Evolutionary conservation across 2,113 vertebrate species (phyloP).

Genomic region (Chaetorhynchus papuensis): DNA sequence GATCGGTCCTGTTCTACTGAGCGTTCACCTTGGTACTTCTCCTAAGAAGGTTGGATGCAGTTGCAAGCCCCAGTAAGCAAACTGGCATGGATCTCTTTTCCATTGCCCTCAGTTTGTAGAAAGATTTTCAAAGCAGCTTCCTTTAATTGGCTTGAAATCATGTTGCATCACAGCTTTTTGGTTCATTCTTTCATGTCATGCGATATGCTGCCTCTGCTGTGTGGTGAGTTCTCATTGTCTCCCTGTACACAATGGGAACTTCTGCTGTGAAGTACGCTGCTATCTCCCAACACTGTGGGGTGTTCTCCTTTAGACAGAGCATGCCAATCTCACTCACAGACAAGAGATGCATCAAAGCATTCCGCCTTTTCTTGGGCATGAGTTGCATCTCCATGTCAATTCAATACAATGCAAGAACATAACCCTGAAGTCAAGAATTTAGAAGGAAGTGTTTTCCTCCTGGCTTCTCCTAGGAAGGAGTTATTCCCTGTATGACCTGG

Average conservation of each 20-base stretch:
- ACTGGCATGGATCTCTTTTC: background rate
- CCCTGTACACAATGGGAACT: background rate
- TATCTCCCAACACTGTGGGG: background rate
- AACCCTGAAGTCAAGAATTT: background rate
- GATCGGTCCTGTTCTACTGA: background rate
- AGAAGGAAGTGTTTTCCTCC: background rate
- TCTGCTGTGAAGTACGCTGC: accelerated
- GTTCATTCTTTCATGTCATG: background rate
- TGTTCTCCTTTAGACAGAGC: background rate
- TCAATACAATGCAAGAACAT: background rate
- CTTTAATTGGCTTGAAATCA: background rate
- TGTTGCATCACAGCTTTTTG: background rate
- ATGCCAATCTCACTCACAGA: background rate
- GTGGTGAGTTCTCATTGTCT: background rate
- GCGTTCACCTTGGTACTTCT: background rate
- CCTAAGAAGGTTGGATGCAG: background rate
- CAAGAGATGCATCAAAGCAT: background rate
- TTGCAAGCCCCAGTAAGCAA: background rate
- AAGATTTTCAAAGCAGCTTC: background rate
- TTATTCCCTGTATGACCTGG: background rate
- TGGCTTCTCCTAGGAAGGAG: background rate
- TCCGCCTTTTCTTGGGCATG: background rate
- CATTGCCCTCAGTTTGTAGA: background rate
- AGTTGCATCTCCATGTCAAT: background rate
- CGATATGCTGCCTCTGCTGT: background rate